Evolutionary conservation across 1,140 invertebrate genomes (phyloP), one percentile per base, ranked within the genome.

Genomic region (Caenorhabditis tropicalis): DNA sequence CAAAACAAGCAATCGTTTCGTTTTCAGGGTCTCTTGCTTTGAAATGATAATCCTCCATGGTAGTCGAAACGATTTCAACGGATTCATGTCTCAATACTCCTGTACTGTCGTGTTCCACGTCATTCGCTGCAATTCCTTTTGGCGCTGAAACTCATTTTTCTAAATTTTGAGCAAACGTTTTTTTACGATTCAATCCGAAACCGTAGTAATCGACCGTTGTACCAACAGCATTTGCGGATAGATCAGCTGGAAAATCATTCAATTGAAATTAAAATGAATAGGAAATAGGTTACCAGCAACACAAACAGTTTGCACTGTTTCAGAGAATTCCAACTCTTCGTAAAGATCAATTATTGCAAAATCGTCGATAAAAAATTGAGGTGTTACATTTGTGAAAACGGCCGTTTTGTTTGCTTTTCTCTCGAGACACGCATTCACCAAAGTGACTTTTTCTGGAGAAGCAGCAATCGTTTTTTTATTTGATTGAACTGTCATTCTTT

Each of bases 341-440:
- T 65, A 39, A 9, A 65, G 36, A 39, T 65, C 58, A 65, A 65
- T 36, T n/a, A 65, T 65, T 3, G 58, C 58, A 7, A 65, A 65
- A 36, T 65, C 58, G 19, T 65, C 58, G 3, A 10, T 19, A n/a
- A n/a, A 33, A 0, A 9, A 36, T 24, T 65, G 58, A 15, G 29
- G 29, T 7, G 12, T 36, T 2, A 65, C 29, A 27, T 65, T 65
- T 16, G 3, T 5, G 31, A 36, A 65, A 0, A 3, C 9, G 12
- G 53, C 15, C 10, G 53, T 56, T 56, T 56, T 56, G 53, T 27
- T 15, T 27, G 33, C 19, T 65, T 33, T 6, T 36, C 58, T 65
- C 16, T 65, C 10, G 1, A 36, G 1, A 39, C 58, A 65, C 10
- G 31, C 58, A 36, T 65, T 36, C 10, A 65, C 29, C 27, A 65